Evolutionary conservation across 2,888 invertebrate species (phyloP).

Genomic region (Xestia sexstrigata): DNA sequence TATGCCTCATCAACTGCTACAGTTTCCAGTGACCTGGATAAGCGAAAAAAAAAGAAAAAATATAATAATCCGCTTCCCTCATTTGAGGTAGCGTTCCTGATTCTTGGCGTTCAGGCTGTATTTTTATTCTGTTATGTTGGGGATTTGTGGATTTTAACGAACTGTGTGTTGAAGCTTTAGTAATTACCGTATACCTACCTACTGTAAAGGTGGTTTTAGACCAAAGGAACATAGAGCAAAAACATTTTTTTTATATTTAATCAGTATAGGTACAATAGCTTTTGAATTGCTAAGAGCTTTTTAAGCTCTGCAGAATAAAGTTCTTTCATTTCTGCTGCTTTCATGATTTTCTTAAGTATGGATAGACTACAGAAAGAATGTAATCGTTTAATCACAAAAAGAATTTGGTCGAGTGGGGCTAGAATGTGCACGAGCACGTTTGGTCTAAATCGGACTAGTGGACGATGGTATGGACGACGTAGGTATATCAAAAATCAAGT

Average conservation of each 20-base stretch:
- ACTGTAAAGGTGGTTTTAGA: not conserved
- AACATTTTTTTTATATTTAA: not conserved
- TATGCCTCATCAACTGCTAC: conserved; percentile 20
- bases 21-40: conserved; percentile 48
- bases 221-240: not conserved
- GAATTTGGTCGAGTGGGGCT: not conserved
- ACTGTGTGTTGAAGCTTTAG: not conserved
- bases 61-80: conserved; percentile 54
- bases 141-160: conserved; percentile 6
- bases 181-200: not conserved
- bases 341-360: not conserved
- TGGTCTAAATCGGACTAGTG: not conserved
- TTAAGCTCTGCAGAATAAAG: not conserved
- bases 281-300: not conserved
- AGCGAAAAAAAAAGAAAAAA: conserved; percentile 44
- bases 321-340: not conserved
- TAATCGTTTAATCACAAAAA: not conserved
- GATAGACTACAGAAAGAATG: not conserved
- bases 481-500: conserved; percentile 4
- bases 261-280: not conserved
- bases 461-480: too few relatives aligned
- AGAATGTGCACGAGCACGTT: not conserved
- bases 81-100: conserved; percentile 32
- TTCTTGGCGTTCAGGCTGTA: not conserved
- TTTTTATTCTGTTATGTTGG: not conserved